phyloP scores from a whole-genome alignment of 2,113 vertebrate species.

The Jaculus jaculus region DNA sequence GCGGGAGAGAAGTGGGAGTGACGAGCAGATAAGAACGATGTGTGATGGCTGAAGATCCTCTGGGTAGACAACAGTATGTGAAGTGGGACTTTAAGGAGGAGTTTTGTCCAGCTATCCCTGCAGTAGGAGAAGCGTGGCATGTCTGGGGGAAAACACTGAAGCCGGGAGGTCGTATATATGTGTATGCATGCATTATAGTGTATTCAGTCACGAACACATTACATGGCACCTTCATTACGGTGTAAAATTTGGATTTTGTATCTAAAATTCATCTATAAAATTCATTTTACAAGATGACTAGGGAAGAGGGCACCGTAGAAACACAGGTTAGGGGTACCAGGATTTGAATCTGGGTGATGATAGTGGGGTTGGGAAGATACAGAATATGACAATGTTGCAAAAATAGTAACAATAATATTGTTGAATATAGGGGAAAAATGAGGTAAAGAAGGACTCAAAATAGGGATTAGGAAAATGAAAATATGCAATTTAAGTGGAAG shows the following conservation, averaged over 20 bases:
- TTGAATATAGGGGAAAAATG: background rate
- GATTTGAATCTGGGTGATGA: background rate
- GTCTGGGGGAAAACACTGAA: background rate
- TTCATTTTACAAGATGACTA: background rate
- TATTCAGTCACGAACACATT: background rate
- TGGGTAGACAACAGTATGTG: background rate
- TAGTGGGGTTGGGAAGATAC: background rate
- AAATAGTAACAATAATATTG: background rate
- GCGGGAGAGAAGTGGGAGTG: background rate
- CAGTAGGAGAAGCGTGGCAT: background rate
- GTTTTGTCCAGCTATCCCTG: background rate
- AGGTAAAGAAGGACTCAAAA: background rate
- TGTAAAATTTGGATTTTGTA: background rate
- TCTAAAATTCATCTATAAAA: background rate
- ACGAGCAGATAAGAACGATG: background rate
- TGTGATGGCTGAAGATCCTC: background rate
- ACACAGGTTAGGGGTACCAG: background rate
- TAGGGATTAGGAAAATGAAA: slow-evolving; percentile 85
- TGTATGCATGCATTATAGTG: no score
- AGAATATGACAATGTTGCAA: background rate
- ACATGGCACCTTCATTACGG: background rate
- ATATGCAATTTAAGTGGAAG: slow-evolving; percentile 83
- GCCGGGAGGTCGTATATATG: no score
- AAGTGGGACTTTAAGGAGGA: background rate
- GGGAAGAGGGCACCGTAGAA: background rate